These are phyloP conservation scores for Mystacides longicornis DNA, from an alignment of 2,888 invertebrate species.

Conservation along the genomic window DNA sequence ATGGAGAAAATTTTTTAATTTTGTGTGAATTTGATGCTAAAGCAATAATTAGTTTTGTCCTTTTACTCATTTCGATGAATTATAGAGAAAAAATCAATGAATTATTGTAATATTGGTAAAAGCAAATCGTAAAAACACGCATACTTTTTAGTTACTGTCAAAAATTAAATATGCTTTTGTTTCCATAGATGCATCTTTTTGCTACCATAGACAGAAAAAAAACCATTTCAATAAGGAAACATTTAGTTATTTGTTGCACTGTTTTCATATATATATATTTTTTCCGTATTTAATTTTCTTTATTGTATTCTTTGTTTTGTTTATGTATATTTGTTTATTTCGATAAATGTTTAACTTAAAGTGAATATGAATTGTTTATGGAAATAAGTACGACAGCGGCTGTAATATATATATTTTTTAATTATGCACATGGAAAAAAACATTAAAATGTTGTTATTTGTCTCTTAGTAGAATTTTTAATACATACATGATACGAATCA, in stretches of 20 bases:
- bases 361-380: not conserved
- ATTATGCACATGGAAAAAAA: not conserved
- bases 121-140: not conserved
- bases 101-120: not conserved
- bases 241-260: not conserved
- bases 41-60: not conserved
- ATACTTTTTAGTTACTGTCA: not conserved
- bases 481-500: not conserved
- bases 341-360: not conserved
- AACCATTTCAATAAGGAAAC: not conserved
- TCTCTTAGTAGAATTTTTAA: not conserved
- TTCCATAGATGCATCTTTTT: not conserved
- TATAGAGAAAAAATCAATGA: not conserved
- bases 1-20: not conserved
- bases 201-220: not conserved
- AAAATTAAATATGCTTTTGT: not conserved
- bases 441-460: not conserved
- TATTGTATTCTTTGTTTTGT: too few species aligned
- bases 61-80: not conserved
- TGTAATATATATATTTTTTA: not conserved
- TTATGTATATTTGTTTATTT: too few species aligned
- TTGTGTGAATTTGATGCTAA: not conserved
- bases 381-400: not conserved
- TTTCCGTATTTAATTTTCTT: too few species aligned
- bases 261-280: too few species aligned